phyloP scores from a whole-genome alignment of 1,140 invertebrate genomes.

The Drosophila rhopaloa region DNA sequence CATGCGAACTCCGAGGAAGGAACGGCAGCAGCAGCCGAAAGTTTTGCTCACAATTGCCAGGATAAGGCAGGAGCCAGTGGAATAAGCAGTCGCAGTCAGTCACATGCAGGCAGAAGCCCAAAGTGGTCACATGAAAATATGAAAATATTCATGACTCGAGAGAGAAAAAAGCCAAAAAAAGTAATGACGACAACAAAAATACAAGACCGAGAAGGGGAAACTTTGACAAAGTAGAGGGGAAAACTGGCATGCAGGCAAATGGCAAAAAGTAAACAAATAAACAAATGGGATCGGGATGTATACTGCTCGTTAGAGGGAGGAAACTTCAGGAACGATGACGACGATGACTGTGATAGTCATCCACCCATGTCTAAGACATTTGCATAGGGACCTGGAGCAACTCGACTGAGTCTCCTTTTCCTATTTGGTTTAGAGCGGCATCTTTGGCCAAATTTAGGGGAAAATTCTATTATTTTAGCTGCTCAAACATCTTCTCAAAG shows the following conservation, averaged over 20 bases:
- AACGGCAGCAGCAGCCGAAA: conserved; percentile 48
- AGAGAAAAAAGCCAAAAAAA: conserved; percentile 25
- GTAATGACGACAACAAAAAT: conserved; percentile 41
- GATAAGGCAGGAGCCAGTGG: conserved; percentile 43
- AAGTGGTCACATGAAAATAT: conserved; percentile 66
- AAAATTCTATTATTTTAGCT: conserved; percentile 81
- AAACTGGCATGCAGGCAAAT: conserved; percentile 59
- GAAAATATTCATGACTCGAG: conserved; percentile 70
- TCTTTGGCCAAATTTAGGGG: conserved; percentile 71
- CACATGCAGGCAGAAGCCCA: conserved; percentile 35
- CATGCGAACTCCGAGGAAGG: conserved; percentile 49
- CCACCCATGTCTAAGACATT: conserved; percentile 48
- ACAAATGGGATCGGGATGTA: conserved; percentile 37
- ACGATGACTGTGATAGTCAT: conserved; percentile 22
- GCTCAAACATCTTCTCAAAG: conserved; percentile 49
- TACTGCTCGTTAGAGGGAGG: conserved; percentile 7
- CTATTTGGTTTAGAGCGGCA: conserved; percentile 33
- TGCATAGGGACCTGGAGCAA: conserved; percentile 30
- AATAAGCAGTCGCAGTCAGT: conserved; percentile 37
- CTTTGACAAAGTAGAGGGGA: conserved; percentile 9
- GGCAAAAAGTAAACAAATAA: conserved; percentile 80
- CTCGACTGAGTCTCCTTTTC: neutral
- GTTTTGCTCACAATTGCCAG: conserved; percentile 72
- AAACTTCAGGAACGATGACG: conserved; percentile 48
- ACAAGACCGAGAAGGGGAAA: conserved; percentile 17